Conservation (phyloP, 2,888 invertebrate species). For the Synergus gifuensis region DNA sequence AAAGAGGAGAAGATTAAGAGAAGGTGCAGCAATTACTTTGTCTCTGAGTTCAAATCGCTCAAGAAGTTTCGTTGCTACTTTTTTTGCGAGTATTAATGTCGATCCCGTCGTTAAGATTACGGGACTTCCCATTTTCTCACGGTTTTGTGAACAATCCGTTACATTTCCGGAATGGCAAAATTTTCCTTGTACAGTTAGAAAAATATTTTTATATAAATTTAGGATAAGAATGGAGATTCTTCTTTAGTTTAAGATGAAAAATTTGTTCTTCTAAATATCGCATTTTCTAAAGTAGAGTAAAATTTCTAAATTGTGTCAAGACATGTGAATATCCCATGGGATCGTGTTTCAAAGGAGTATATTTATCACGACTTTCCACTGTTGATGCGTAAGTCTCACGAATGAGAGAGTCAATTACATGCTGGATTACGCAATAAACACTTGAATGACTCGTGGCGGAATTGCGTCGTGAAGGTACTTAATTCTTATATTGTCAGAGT, state of each 20-base stretch:
- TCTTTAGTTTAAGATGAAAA: neutral
- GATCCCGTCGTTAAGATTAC: constrained; percentile 42
- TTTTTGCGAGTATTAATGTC: constrained; percentile 52
- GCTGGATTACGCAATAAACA: constrained; percentile 34
- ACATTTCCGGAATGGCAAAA: neutral
- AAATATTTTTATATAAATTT: neutral
- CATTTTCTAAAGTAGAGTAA: neutral
- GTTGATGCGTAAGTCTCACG: constrained; percentile 34
- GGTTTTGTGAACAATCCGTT: constrained; percentile 41
- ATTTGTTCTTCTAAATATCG: neutral
- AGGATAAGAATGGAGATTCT: neutral
- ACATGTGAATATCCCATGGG: constrained; percentile 35
- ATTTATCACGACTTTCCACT: constrained; percentile 33
- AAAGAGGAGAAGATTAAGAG: constrained; percentile 23
- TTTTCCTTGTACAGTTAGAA: neutral
- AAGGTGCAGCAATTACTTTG: constrained; percentile 54
- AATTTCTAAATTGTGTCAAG: constrained; percentile 1
- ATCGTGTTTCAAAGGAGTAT: constrained; percentile 29
- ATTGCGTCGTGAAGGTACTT: constrained; percentile 32
- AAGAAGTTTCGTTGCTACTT: constrained; percentile 51
- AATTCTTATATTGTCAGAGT: constrained; percentile 10
- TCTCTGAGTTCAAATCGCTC: constrained; percentile 50
- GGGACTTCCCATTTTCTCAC: constrained; percentile 50
- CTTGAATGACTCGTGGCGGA: constrained; percentile 32
- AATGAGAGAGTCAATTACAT: constrained; percentile 36